These are phyloP conservation scores for Amazona guildingii DNA, from an alignment of 2,113 vertebrate genomes.

Conservation along the genomic window DNA sequence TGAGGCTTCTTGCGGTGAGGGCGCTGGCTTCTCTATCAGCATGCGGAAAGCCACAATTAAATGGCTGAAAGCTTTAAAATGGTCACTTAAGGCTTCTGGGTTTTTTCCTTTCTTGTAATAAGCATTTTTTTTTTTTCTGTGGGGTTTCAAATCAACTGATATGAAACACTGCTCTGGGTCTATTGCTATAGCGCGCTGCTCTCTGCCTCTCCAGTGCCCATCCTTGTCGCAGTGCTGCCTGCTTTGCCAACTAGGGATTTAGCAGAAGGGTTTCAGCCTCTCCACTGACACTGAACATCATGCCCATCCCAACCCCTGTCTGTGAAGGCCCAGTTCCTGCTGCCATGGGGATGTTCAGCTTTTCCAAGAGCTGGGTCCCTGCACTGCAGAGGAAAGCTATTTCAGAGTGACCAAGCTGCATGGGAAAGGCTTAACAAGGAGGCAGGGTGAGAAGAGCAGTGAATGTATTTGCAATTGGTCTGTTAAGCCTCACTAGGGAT, in stretches of 20 bases:
- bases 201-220: neutral
- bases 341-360: neutral
- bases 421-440: neutral
- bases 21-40: neutral
- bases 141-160: neutral
- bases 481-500: neutral
- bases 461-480: neutral
- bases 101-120: neutral
- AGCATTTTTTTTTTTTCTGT: neutral
- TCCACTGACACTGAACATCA: neutral
- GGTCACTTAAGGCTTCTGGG: neutral
- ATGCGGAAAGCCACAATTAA: conserved; percentile 24
- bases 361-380: neutral
- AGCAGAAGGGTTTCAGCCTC: neutral
- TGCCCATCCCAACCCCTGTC: neutral
- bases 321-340: neutral
- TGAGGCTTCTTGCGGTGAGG: neutral
- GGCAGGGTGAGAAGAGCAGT: neutral
- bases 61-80: conserved; percentile 35
- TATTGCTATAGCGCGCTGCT: neutral
- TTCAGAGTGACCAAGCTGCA: neutral
- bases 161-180: neutral
- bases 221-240: neutral
- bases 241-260: neutral
- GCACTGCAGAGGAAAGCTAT: neutral